Evolutionary conservation across 2,113 vertebrate species (phyloP).

Genomic region (Etheostoma cragini): DNA sequence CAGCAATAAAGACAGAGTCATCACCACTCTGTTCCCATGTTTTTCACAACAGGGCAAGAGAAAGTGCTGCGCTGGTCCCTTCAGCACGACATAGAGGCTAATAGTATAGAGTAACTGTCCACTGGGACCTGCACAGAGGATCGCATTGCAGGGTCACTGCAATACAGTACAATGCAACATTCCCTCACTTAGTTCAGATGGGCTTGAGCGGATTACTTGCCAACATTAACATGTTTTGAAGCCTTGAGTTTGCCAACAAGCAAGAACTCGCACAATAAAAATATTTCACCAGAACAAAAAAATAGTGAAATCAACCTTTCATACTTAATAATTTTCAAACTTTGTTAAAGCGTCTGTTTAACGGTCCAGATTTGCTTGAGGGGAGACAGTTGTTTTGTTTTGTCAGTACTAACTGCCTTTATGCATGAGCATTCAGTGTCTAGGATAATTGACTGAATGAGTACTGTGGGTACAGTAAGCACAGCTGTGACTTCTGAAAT

Average conservation of each 20-base stretch:
- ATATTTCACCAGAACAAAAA: background rate
- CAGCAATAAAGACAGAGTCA: constrained; percentile 73
- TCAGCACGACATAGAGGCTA: constrained; percentile 57
- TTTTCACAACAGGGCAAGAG: constrained; percentile 63
- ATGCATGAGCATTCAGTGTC: constrained; percentile 48
- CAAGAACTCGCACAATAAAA: background rate
- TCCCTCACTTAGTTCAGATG: constrained; percentile 38
- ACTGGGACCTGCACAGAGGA: constrained; percentile 67
- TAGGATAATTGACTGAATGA: constrained; percentile 67
- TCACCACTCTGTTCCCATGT: constrained; percentile 65
- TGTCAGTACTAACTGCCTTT: constrained; percentile 46
- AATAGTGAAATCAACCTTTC: background rate
- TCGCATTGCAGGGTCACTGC: constrained; percentile 80
- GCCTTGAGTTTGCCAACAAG: background rate
- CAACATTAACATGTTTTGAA: background rate
- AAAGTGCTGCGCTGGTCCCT: constrained; percentile 74
- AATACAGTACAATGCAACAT: constrained; percentile 69
- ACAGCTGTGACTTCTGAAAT: constrained; percentile 70
- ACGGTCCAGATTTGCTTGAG: constrained; percentile 25
- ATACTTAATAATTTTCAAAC: constrained; percentile 5
- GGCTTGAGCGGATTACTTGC: constrained; percentile 16
- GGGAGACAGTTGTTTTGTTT: constrained; percentile 58
- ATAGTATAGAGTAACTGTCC: constrained; percentile 63
- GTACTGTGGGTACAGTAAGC: constrained; percentile 43
- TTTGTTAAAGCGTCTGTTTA: constrained; percentile 51